Evolutionary conservation across 2,888 invertebrate genomes (phyloP), one percentile per base, ranked within the genome.

Genomic region (Deilephila porcellus): DNA sequence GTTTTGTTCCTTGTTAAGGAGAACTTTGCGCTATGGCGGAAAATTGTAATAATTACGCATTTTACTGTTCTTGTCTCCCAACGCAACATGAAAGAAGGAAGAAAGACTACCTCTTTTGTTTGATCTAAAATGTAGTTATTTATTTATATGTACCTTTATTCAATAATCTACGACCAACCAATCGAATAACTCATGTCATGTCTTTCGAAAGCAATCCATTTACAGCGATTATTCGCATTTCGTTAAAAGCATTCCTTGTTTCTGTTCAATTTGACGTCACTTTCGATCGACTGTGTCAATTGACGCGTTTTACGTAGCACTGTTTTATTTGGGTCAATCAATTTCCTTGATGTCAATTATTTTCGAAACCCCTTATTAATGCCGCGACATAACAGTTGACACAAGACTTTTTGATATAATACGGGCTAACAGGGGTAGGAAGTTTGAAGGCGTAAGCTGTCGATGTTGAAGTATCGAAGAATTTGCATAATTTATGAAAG

Each of bases 221-320:
- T 25, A 52, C 25, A 67, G 52, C 25, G 14, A 67, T 67, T 67
- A 67, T 25, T 52, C 67, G 14, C 67, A 52, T 25, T 45, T 25
- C 67, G 64, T 67, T 25, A 45, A 64, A 63, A 45, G 64, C 37
- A 17, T 67, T 67, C 45, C 25, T 25, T 67, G 25, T 67, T 67
- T 67, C 52, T 52, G 67, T 67, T 17, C 67, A 67, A 67, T 67
- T 67, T 67, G 25, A 67, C 25, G 64, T 52, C 52, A 67, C 25
- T 67, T 25, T 14, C 25, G 25, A 67, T 20, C 45, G 20, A 67
- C 17, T 67, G 52, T 17, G 45, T 25, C 67, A 67, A 67, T 67
- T 67, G 67, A 67, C 17, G 17, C 25, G 45, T 67, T 52, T 45
- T 67, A 25, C 67, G 67, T 67, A 25, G 45, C n/a, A 56, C 56